Conservation (phyloP, 1,140 invertebrate species). For the Globodera rostochiensis region DNA sequence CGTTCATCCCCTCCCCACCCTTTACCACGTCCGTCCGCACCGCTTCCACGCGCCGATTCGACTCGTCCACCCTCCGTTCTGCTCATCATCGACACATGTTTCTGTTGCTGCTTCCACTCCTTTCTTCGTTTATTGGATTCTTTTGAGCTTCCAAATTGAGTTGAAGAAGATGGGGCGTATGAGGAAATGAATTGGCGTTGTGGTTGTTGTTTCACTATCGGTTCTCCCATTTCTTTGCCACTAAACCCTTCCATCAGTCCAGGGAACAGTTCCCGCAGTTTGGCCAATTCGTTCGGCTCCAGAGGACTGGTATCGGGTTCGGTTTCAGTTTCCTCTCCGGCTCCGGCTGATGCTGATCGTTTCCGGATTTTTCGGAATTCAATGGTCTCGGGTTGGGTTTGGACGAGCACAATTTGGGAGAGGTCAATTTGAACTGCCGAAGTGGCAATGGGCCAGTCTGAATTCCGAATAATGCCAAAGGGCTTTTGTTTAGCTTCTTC, state of each 20-base stretch:
- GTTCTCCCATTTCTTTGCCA: neutral
- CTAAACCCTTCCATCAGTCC: neutral
- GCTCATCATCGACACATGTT: neutral
- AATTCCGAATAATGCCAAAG: neutral
- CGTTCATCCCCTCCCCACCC: neutral
- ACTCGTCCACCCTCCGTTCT: neutral
- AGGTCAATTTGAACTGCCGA: slow-evolving; percentile 8
- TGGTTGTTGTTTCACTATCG: neutral
- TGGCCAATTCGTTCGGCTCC: slow-evolving; percentile 2
- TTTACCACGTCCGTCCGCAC: neutral
- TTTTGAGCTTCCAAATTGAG: neutral
- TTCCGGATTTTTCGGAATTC: slow-evolving; percentile 3
- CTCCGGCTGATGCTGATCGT: neutral
- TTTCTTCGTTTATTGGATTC: neutral
- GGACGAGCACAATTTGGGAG: slow-evolving; percentile 12
- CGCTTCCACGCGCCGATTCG: neutral
- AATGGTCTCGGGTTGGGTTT: neutral
- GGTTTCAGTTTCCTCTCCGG: neutral
- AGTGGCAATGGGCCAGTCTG: neutral
- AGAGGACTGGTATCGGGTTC: neutral
- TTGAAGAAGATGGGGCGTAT: neutral
- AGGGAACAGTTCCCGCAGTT: slow-evolving; percentile 14
- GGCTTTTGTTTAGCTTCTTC: neutral
- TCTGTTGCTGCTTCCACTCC: neutral
- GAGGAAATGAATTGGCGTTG: neutral